Base-by-base conservation (phyloP, 2,888 invertebrate genomes). In the Arenicola marina region DNA sequence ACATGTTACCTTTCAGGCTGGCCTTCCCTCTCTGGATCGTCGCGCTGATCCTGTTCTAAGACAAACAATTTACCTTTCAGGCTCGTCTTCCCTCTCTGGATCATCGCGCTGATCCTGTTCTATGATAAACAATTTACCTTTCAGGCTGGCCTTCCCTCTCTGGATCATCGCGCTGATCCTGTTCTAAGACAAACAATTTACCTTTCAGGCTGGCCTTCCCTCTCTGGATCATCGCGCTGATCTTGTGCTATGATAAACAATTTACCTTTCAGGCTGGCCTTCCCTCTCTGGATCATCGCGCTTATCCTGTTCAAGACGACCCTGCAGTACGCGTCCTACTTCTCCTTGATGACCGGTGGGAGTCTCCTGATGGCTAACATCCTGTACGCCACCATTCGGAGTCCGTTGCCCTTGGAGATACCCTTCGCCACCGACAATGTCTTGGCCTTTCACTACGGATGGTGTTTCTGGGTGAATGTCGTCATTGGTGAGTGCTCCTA, bases 261-360 rank as follows among this genome's bases (percentile, higher is more conserved):
- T n/a, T n/a, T n/a, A n/a, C n/a, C n/a, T n/a, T 38, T 28, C 48
- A 86, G 86, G 86, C 74, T 85, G 46, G 87, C 87, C 1, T 86
- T 88, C 64, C 85, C 86, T 2, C 80, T 85, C 48, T 88, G 88
- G 87, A 65, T 88, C 15, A 71, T 88, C 45, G 79, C 87, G 1
- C 85, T 86, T 68, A 84, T 88, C 59, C 77, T 88, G 51, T 85
- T 87, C 70, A 83, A 84, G 69, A 85, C 86, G 61, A 85, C 87
- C 34, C 83, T 87, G 21, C 79, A 84, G 4, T 87, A 87, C 65
- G 87, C 86, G 0, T 86, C 86, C 2, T 84, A 85, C 67, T 85
- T 85, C 66, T 75, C 87, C 38, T 81, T 81, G 2, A 60, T 86
- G 18, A 85, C 86, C 3, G 88, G 88, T 0, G 61, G 78, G 33